phyloP scores from a whole-genome alignment of 2,888 invertebrate genomes.

The Eulithis prunata region DNA sequence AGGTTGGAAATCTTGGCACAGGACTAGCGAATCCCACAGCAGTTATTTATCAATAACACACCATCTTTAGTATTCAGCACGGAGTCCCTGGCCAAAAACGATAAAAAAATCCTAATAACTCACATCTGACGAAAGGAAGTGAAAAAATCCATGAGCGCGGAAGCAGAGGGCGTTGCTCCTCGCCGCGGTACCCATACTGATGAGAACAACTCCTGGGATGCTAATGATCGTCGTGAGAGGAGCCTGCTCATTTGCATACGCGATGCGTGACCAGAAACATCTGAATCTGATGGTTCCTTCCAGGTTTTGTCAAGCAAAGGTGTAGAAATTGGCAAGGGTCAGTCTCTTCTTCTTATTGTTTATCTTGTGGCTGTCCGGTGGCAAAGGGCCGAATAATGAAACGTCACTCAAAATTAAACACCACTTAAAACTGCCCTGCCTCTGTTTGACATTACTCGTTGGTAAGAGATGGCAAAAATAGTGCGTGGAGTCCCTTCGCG shows the following conservation, averaged over 20 bases:
- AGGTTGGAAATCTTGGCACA: too few species aligned
- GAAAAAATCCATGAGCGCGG: conserved; percentile 65
- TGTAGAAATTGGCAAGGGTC: too few species aligned
- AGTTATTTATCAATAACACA: background rate
- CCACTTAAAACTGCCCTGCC: too few species aligned
- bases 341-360: too few species aligned
- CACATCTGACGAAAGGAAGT: conserved; percentile 62
- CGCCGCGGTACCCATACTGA: conserved; percentile 65
- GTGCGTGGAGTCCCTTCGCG: too few species aligned
- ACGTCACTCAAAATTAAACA: too few species aligned
- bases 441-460: too few species aligned
- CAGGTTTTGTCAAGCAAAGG: background rate
- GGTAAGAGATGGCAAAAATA: too few species aligned
- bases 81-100: conserved; percentile 33
- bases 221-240: conserved; percentile 58
- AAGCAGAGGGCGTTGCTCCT: conserved; percentile 70
- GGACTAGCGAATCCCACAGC: too few species aligned
- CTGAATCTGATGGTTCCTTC: background rate
- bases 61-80: conserved; percentile 3
- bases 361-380: too few species aligned
- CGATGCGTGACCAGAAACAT: conserved; percentile 49
- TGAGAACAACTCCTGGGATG: conserved; percentile 52
- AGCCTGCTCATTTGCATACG: conserved; percentile 41
- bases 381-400: too few species aligned
- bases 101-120: conserved; percentile 37